Conservation (phyloP, 37 sponge, comb jelly and placozoan species). For the Halichondria panicea region DNA sequence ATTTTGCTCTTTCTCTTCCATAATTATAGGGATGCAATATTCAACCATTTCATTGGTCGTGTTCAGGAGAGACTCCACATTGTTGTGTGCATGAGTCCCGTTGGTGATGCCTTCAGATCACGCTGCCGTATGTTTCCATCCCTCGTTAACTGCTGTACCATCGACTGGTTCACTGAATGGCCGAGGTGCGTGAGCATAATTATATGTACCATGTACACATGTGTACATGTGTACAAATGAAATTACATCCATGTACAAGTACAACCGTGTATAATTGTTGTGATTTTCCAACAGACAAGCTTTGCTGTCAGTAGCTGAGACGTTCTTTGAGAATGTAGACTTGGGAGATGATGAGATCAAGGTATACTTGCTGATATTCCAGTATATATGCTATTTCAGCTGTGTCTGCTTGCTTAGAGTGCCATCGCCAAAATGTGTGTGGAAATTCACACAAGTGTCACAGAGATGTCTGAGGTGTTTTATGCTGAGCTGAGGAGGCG, state of each 20-base stretch:
- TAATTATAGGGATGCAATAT: slow-evolving; percentile 88
- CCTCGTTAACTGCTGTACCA: slow-evolving; percentile 99
- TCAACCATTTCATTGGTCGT: slow-evolving; percentile 86
- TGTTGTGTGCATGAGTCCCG: slow-evolving; percentile 99
- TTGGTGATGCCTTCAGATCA: slow-evolving; percentile 95
- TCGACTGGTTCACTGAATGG: slow-evolving; percentile 99
- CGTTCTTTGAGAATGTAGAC: slow-evolving; percentile 94
- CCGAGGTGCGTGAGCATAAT: slow-evolving; percentile 42
- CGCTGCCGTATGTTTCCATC: slow-evolving; percentile 98
- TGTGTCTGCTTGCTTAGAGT: too few relatives aligned
- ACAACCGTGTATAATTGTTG: neutral
- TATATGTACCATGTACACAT: neutral
- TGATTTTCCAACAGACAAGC: slow-evolving; percentile 72
- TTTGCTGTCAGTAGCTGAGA: slow-evolving; percentile 91
- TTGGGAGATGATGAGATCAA: slow-evolving; percentile 88
- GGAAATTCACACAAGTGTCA: slow-evolving; percentile 94
- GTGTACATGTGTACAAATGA: neutral
- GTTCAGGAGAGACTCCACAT: slow-evolving; percentile 95
- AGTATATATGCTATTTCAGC: neutral
- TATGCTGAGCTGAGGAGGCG: slow-evolving; percentile 89
- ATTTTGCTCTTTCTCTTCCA: neutral
- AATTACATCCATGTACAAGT: neutral
- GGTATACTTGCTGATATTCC: slow-evolving; percentile 21
- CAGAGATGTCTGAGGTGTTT: slow-evolving; percentile 89
- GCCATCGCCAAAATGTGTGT: slow-evolving; percentile 96